Conservation (phyloP, 2,888 invertebrate genomes). For the Agrotis clavis region DNA sequence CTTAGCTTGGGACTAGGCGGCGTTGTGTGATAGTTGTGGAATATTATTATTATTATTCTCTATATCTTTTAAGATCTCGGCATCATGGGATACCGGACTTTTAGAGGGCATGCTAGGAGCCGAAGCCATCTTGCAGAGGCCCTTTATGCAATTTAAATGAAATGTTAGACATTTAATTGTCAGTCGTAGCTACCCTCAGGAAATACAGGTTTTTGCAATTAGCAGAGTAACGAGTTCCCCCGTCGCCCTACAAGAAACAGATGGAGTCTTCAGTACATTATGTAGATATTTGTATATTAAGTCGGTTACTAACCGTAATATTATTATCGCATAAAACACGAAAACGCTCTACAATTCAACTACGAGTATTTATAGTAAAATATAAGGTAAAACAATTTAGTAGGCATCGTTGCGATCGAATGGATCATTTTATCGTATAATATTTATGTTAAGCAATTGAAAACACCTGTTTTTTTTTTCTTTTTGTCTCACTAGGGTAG, state of each 20-base stretch:
- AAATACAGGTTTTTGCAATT: slow-evolving; percentile 31
- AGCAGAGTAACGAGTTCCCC: slow-evolving; percentile 13
- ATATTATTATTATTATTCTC: too few relatives aligned
- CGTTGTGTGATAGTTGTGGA: too few relatives aligned
- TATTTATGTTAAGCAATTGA: slow-evolving; percentile 23
- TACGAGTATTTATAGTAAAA: neutral
- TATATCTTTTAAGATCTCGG: too few relatives aligned
- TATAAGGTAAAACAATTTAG: neutral
- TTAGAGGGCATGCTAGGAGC: too few relatives aligned
- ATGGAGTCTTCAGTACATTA: neutral
- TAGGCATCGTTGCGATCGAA: neutral
- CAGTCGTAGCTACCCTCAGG: slow-evolving; percentile 17
- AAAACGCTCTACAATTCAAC: neutral
- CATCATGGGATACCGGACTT: too few relatives aligned
- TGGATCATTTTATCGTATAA: slow-evolving; percentile 17
- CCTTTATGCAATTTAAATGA: too few relatives aligned
- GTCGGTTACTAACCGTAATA: slow-evolving; percentile 16
- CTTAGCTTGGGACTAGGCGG: too few relatives aligned
- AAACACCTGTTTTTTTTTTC: slow-evolving; percentile 32
- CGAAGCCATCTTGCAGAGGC: too few relatives aligned
- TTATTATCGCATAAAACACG: slow-evolving; percentile 11
- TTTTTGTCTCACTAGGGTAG: slow-evolving; percentile 8
- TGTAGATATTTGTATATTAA: neutral
- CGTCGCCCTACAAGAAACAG: slow-evolving; percentile 2
- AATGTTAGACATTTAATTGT: slow-evolving; percentile 5